These are phyloP conservation scores for Autographa gamma DNA, from an alignment of 2,888 invertebrate species.

Conservation along the genomic window DNA sequence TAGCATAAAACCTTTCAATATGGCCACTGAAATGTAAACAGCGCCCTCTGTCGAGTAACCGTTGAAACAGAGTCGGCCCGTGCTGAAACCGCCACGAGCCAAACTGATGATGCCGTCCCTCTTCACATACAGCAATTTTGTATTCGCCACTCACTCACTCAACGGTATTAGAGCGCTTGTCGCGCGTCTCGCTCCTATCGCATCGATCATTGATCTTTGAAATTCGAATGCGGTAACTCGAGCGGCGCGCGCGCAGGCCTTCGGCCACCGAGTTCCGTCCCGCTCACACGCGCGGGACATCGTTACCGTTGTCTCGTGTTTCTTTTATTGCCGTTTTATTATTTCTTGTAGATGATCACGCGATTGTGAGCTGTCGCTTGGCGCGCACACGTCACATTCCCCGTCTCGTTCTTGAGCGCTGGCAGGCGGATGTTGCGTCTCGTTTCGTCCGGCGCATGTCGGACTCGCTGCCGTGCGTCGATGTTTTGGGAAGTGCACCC, in stretches of 20 bases:
- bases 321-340: constrained; percentile 89
- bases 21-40: constrained; percentile 64
- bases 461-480: constrained; percentile 87
- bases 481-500: constrained; percentile 90
- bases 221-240: constrained; percentile 86
- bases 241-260: constrained; percentile 85
- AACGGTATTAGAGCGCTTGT: constrained; percentile 67
- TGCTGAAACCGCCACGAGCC: constrained; percentile 84
- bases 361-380: constrained; percentile 88
- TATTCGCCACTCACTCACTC: constrained; percentile 66
- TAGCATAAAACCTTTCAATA: constrained; percentile 56
- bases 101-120: constrained; percentile 69
- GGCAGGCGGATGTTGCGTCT: constrained; percentile 63
- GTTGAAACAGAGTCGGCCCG: constrained; percentile 61
- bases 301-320: constrained; percentile 85
- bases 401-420: constrained; percentile 65
- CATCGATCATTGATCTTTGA: constrained; percentile 88
- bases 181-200: constrained; percentile 84
- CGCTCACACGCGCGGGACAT: constrained; percentile 78
- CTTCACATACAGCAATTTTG: constrained; percentile 49
- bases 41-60: constrained; percentile 75
- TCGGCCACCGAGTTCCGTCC: constrained; percentile 77
- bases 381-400: constrained; percentile 86
- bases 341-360: constrained; percentile 89
- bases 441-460: constrained; percentile 82